These are phyloP conservation scores for Ceyx margarethae DNA, from an alignment of 2,113 vertebrate species.

Conservation along the genomic window DNA sequence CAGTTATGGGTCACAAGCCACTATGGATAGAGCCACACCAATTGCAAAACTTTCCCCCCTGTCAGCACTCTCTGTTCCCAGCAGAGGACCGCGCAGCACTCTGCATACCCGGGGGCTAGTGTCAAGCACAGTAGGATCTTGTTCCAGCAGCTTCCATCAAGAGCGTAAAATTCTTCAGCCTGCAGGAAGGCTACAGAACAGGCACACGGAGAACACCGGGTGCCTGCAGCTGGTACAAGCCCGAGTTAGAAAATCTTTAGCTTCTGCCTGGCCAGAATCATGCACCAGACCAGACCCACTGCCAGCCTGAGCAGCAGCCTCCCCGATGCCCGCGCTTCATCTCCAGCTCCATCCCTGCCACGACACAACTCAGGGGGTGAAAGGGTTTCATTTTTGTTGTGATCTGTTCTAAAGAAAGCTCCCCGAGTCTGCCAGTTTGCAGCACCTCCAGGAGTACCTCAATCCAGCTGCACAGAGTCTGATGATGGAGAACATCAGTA, in stretches of 20 bases:
- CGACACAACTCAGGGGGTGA: rapidly evolving
- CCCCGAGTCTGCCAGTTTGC: not conserved
- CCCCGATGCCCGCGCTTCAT: rapidly evolving
- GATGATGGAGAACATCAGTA: rapidly evolving
- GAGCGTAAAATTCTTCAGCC: not conserved
- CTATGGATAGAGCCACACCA: not conserved
- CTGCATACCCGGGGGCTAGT: rapidly evolving
- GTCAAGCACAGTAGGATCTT: not conserved
- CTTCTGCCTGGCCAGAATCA: not conserved
- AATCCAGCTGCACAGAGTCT: rapidly evolving
- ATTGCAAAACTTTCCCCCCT: not conserved
- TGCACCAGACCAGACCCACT: not conserved
- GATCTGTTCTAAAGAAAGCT: not conserved
- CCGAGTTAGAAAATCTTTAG: not conserved
- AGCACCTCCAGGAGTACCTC: not conserved
- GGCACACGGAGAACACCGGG: not conserved
- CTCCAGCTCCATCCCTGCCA: not conserved
- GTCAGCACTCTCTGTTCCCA: rapidly evolving
- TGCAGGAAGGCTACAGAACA: not conserved
- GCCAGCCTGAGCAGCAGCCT: not conserved
- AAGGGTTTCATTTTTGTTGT: not conserved
- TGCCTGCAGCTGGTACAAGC: rapidly evolving
- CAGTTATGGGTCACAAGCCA: not conserved
- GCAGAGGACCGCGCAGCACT: rapidly evolving
- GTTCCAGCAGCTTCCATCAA: not conserved